Evolutionary conservation across 35 echinoderm and acorn worm genomes (phyloP).

Genomic region (Ophiothrix spiculata): DNA sequence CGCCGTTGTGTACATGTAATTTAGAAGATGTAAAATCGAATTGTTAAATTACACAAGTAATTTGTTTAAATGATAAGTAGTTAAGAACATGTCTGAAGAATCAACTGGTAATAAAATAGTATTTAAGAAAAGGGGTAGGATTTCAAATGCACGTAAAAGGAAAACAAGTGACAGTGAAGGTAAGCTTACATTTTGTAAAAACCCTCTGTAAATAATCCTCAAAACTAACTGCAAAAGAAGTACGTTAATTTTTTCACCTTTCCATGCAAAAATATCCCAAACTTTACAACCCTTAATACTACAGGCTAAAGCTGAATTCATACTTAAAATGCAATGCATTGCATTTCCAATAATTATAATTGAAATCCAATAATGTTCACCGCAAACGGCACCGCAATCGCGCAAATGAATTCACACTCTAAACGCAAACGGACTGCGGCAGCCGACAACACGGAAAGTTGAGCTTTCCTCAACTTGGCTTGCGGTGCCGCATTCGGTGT

Average conservation of each 20-base stretch:
- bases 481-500: no score
- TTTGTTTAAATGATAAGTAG: no score
- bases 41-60: no score
- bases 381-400: no score
- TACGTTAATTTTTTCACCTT: neutral
- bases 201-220: constrained; percentile 24
- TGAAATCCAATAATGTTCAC: no score
- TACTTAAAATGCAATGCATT: neutral
- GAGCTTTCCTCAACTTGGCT: no score
- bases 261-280: neutral
- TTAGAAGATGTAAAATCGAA: no score
- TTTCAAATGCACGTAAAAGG: constrained; percentile 66
- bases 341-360: neutral
- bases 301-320: neutral
- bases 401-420: no score
- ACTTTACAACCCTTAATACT: neutral
- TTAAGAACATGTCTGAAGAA: neutral
- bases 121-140: constrained; percentile 76
- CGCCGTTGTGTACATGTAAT: no score
- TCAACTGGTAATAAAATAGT: neutral
- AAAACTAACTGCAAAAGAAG: neutral
- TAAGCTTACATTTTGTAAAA: neutral
- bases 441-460: no score
- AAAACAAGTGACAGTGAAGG: constrained; percentile 85
- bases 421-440: no score